These are phyloP conservation scores for Aix galericulata DNA, from an alignment of 2,113 vertebrate genomes.

Conservation along the genomic window DNA sequence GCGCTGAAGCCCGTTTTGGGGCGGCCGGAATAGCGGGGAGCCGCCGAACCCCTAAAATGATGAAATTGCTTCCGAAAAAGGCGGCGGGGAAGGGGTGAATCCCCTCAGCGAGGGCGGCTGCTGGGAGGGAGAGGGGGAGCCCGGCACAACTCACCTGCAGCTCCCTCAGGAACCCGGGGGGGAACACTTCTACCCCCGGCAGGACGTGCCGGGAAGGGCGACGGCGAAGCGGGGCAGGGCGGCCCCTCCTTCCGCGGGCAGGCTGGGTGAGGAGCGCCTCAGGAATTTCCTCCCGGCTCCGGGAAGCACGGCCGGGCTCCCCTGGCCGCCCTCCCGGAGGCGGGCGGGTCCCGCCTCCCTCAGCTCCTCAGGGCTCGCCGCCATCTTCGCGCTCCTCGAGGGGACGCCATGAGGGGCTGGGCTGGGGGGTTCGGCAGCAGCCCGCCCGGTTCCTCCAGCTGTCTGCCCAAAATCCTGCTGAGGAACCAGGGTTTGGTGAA, in stretches of 20 bases:
- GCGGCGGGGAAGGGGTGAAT: neutral
- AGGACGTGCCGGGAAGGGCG: neutral
- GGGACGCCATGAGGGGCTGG: no score
- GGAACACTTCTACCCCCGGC: rapidly evolving
- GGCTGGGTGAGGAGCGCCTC: neutral
- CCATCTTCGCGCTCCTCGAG: rapidly evolving
- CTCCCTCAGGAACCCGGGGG: rapidly evolving
- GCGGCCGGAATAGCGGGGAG: no score
- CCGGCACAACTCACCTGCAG: neutral
- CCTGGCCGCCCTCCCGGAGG: neutral
- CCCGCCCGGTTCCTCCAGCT: rapidly evolving
- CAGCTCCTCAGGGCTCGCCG: neutral
- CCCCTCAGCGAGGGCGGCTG: rapidly evolving
- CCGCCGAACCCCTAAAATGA: neutral
- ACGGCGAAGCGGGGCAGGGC: neutral
- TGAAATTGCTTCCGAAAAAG: neutral
- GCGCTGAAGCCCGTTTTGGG: no score
- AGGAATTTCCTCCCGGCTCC: neutral
- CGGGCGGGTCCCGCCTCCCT: neutral
- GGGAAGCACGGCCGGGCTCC: rapidly evolving
- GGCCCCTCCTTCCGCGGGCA: neutral
- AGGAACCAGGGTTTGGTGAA: rapidly evolving
- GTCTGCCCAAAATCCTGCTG: rapidly evolving
- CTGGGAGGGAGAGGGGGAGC: no score
- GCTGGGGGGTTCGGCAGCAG: rapidly evolving